These are phyloP conservation scores for Nasua narica DNA, from an alignment of 2,797 vertebrate genomes.

Conservation along the genomic window DNA sequence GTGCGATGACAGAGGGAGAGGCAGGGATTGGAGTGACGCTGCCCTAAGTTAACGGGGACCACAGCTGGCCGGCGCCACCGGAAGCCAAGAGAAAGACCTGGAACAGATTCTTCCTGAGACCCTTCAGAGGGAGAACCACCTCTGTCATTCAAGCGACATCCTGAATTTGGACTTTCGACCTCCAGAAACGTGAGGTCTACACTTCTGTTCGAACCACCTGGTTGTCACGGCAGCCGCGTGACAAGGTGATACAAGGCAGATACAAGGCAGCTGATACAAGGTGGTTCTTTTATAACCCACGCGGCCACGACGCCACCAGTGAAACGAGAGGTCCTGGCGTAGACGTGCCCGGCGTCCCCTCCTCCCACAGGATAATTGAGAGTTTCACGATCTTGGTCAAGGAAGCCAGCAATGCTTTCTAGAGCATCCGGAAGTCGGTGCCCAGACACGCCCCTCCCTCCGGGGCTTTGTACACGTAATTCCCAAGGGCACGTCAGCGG, in stretches of 20 bases:
- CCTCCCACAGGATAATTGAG: background rate
- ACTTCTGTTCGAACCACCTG: background rate
- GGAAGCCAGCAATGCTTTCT: background rate
- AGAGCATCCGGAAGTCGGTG: accelerated
- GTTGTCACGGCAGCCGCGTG: accelerated
- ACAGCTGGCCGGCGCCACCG: accelerated
- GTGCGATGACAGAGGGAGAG: accelerated
- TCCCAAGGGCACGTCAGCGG: accelerated
- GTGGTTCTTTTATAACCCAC: background rate
- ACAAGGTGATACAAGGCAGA: too few species aligned
- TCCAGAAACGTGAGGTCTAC: background rate
- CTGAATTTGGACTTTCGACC: background rate
- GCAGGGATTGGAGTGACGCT: accelerated
- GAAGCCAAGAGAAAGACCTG: background rate
- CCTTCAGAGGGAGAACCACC: background rate
- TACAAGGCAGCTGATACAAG: background rate
- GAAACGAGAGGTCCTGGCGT: accelerated
- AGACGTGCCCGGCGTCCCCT: background rate
- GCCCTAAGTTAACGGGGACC: background rate
- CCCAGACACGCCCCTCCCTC: background rate
- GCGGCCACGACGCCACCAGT: accelerated
- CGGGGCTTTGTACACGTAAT: background rate
- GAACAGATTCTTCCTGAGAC: background rate
- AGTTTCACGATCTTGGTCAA: background rate
- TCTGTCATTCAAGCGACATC: background rate